Evolutionary conservation across 1,140 invertebrate species (phyloP), one percentile per base, ranked within the genome.

Genomic region (Ectropis grisescens): DNA sequence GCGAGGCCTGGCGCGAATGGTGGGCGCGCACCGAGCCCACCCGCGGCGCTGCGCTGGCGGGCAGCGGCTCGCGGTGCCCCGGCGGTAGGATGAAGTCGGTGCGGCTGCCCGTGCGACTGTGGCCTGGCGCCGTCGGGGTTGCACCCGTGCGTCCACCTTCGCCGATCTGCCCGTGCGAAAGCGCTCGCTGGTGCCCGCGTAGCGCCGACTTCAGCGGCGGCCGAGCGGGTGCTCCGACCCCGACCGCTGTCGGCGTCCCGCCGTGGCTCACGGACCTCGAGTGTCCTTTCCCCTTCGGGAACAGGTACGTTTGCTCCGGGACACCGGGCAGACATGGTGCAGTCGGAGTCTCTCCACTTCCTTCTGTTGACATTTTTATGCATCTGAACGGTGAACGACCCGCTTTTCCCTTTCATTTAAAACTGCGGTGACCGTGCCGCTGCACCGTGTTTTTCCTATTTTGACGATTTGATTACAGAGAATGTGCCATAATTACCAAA

Each of bases 61-160:
- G 81, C 37, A 52, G 66, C 3, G 50, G 78, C 39, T 85, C 90
- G 57, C 85, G 89, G 65, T 93, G 90, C 1, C 89, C 90, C 0
- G 91, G 90, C 1, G 93, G 93, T 14, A 95, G 80, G 26, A 94
- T 94, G 53, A 95, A 95, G 51, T 95, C 93, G 1, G 93, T 95
- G 59, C 89, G 91, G 39, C 92, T 94, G 14, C 90, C 89, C n/a
- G 91, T 88, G 9, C 93, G 85, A 52, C 87, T 90, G 78, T 94
- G 92, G 1, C 91, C 90, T 12, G 82, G 79, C 13, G 83, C 81
- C 0, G 82, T 80, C 56, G 50, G n/a, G n/a, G n/a, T n/a, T n/a
- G n/a, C n/a, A n/a, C n/a, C n/a, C n/a, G n/a, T 62, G 44, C 53
- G 82, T 46, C 36, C 70, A 2, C 70, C 72, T 45, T 91, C 89